phyloP scores from a whole-genome alignment of 1,140 invertebrate genomes.

The Eumeta japonica region DNA sequence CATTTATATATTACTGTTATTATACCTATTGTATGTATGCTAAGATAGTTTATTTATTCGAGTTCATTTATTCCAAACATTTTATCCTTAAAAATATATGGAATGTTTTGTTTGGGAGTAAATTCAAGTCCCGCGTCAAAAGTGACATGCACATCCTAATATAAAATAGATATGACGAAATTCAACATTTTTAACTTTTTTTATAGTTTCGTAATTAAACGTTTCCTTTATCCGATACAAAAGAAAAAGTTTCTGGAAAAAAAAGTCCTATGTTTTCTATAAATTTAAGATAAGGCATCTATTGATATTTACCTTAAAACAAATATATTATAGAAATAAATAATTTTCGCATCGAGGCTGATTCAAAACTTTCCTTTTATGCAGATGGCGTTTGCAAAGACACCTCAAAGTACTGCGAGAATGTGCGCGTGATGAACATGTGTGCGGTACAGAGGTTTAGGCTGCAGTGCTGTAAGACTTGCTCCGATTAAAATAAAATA shows the following conservation, averaged over 20 bases:
- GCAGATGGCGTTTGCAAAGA: slow-evolving; percentile 73
- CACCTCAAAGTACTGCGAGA: slow-evolving; percentile 74
- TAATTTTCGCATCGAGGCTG: not conserved
- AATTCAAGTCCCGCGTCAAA: too few species aligned
- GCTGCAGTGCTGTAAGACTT: slow-evolving; percentile 82
- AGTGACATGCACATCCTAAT: too few species aligned
- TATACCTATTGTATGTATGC: too few species aligned
- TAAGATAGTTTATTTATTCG: too few species aligned
- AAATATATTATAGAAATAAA: not conserved
- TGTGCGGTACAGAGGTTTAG: slow-evolving; percentile 78
- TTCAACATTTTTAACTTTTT: too few species aligned
- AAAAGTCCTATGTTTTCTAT: not conserved
- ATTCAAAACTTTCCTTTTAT: slow-evolving; percentile 15
- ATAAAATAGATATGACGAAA: too few species aligned
- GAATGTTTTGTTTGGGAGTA: too few species aligned
- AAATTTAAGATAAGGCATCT: not conserved
- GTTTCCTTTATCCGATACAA: not conserved
- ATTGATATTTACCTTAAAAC: not conserved
- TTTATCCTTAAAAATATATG: too few species aligned
- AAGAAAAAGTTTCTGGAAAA: not conserved
- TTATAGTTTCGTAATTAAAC: not conserved
- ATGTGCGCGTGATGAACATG: slow-evolving; percentile 79
- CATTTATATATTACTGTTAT: too few species aligned
- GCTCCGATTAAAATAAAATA: too few species aligned
- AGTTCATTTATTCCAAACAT: too few species aligned